Evolutionary conservation across 2,113 vertebrate species (phyloP).

Genomic region (Lagenorhynchus albirostris): DNA sequence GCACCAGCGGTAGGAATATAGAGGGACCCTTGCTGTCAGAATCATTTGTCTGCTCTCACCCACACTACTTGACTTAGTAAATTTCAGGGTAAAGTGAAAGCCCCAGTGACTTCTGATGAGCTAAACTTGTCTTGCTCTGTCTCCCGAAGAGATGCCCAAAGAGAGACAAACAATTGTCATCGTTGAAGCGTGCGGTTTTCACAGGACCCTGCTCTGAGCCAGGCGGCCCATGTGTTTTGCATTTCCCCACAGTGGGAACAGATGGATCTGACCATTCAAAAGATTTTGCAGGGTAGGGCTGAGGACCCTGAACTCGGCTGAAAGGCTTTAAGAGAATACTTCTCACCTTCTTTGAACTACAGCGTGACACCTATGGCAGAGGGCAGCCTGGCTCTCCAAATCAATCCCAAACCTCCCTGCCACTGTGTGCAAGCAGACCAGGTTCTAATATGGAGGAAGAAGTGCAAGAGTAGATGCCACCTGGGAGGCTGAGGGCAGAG

Average conservation of each 20-base stretch:
- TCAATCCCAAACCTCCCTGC: background rate
- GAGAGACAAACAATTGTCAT: background rate
- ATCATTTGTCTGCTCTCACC: background rate
- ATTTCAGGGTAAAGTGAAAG: background rate
- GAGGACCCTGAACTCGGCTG: background rate
- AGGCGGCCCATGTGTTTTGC: background rate
- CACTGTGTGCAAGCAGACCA: fast-evolving
- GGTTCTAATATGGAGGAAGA: background rate
- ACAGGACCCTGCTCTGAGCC: background rate
- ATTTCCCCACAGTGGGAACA: background rate
- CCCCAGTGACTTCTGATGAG: background rate
- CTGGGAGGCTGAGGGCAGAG: background rate
- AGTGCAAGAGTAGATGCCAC: background rate
- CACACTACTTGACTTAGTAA: background rate
- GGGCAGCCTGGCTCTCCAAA: background rate
- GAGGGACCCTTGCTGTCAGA: background rate
- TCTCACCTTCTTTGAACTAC: background rate
- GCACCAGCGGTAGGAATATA: background rate
- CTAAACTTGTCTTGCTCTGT: background rate
- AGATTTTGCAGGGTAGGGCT: background rate
- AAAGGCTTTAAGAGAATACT: background rate
- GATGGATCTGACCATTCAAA: background rate
- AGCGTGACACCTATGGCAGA: background rate
- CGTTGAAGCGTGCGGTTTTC: background rate
- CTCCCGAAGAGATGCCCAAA: background rate